Evolutionary conservation across 2,888 invertebrate species (phyloP).

Genomic region (Cosmorhoe ocellata): DNA sequence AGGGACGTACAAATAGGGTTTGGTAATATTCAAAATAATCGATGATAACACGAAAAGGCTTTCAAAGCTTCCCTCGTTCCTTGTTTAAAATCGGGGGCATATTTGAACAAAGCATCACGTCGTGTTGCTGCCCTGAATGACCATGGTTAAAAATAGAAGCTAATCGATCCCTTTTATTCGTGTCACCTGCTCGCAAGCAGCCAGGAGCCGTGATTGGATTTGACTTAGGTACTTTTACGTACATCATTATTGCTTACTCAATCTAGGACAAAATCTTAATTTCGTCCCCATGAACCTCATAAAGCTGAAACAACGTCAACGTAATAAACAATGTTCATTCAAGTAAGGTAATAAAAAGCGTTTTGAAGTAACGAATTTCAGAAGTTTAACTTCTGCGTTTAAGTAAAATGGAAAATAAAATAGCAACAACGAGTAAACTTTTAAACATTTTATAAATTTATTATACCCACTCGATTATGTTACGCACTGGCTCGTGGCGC

Average conservation of each 20-base stretch:
- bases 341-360: slow-evolving; percentile 34
- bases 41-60: slow-evolving; percentile 35
- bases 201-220: slow-evolving; percentile 36
- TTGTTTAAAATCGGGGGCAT: slow-evolving; percentile 26
- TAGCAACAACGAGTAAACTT: slow-evolving; percentile 44
- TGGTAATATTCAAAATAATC: slow-evolving; percentile 32
- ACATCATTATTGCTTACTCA: not conserved
- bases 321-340: slow-evolving; percentile 30
- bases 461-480: slow-evolving; percentile 54
- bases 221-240: slow-evolving; percentile 15
- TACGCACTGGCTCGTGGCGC: slow-evolving; percentile 48
- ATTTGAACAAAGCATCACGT: slow-evolving; percentile 34
- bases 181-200: slow-evolving; percentile 66
- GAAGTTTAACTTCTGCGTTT: slow-evolving; percentile 35
- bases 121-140: slow-evolving; percentile 50
- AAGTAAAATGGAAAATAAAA: slow-evolving; percentile 37
- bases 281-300: slow-evolving; percentile 12
- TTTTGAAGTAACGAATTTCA: slow-evolving; percentile 34
- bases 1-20: slow-evolving; percentile 9
- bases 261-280: slow-evolving; percentile 12
- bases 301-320: slow-evolving; percentile 15
- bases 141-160: slow-evolving; percentile 77
- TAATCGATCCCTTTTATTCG: slow-evolving; percentile 77
- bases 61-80: slow-evolving; percentile 29
- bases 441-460: slow-evolving; percentile 48